These are phyloP conservation scores for Oncorhynchus kisutch DNA, from an alignment of 2,113 vertebrate species.

Conservation along the genomic window DNA sequence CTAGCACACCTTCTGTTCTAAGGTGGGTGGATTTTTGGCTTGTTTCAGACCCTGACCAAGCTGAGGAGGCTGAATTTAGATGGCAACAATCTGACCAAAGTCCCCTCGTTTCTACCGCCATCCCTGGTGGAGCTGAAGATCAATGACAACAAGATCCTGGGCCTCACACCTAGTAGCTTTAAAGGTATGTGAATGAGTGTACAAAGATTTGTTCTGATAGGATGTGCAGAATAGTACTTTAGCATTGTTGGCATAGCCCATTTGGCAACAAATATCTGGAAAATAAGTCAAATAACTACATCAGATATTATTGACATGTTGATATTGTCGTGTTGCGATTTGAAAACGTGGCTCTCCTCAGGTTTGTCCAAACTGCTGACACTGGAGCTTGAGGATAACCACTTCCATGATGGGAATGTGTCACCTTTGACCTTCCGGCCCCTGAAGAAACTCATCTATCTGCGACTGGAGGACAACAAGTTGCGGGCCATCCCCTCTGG, in stretches of 20 bases:
- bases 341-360: conserved; percentile 13
- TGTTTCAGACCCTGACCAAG: conserved; percentile 61
- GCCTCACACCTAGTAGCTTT: conserved; percentile 59
- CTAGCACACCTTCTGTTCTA: neutral
- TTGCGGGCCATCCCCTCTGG: conserved; percentile 62
- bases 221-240: too few relatives aligned
- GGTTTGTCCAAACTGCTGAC: conserved; percentile 66
- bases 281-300: too few relatives aligned
- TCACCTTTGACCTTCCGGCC: conserved; percentile 59
- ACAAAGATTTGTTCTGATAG: too few relatives aligned
- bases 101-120: conserved; percentile 58
- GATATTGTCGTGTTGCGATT: too few relatives aligned
- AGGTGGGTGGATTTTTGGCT: conserved; percentile 17
- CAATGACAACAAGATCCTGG: conserved; percentile 65
- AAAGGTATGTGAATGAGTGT: conserved; percentile 26
- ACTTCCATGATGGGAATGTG: conserved; percentile 64
- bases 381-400: conserved; percentile 68
- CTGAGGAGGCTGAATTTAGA: conserved; percentile 68
- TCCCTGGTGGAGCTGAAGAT: conserved; percentile 71
- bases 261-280: too few relatives aligned
- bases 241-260: too few relatives aligned
- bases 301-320: too few relatives aligned
- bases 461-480: conserved; percentile 64
- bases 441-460: conserved; percentile 64
- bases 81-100: conserved; percentile 59